Conservation (phyloP, 2,888 invertebrate genomes). For the Holacanthella duospinosa region DNA sequence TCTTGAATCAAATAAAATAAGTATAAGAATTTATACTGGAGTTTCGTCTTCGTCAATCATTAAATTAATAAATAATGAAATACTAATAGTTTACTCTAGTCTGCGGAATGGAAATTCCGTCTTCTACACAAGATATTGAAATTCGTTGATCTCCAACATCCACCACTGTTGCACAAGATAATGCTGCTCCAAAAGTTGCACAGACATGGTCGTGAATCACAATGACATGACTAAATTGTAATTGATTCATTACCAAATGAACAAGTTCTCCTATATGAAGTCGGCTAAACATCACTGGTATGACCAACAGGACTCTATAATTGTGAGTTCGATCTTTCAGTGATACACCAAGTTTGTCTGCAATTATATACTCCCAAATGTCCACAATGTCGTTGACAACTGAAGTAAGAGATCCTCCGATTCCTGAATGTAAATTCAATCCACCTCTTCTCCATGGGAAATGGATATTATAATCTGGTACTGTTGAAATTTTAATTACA, state of each 20-base stretch:
- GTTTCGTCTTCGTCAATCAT: neutral
- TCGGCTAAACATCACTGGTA: conserved; percentile 81
- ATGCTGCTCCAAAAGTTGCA: conserved; percentile 71
- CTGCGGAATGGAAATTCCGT: conserved; percentile 81
- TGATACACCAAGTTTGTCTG: conserved; percentile 64
- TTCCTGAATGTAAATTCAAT: conserved; percentile 68
- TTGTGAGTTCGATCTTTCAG: conserved; percentile 52
- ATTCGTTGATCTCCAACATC: conserved; percentile 94
- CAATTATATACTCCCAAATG: conserved; percentile 76
- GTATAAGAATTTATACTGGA: neutral
- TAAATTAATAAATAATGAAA: neutral
- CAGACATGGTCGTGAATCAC: conserved; percentile 69
- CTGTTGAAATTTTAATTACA: conserved; percentile 50
- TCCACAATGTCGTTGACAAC: conserved; percentile 73
- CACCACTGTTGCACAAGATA: conserved; percentile 82
- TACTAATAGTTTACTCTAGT: conserved; percentile 53
- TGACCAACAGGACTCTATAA: conserved; percentile 74
- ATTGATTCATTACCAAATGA: conserved; percentile 62
- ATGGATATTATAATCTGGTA: conserved; percentile 68
- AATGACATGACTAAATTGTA: conserved; percentile 78
- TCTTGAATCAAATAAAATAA: conserved; percentile 34
- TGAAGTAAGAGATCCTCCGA: conserved; percentile 75
- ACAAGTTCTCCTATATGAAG: conserved; percentile 74
- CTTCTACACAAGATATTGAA: conserved; percentile 90
- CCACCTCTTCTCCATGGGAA: conserved; percentile 83